phyloP scores from a whole-genome alignment of 1,140 invertebrate species.

The Drosophila sucinea region DNA sequence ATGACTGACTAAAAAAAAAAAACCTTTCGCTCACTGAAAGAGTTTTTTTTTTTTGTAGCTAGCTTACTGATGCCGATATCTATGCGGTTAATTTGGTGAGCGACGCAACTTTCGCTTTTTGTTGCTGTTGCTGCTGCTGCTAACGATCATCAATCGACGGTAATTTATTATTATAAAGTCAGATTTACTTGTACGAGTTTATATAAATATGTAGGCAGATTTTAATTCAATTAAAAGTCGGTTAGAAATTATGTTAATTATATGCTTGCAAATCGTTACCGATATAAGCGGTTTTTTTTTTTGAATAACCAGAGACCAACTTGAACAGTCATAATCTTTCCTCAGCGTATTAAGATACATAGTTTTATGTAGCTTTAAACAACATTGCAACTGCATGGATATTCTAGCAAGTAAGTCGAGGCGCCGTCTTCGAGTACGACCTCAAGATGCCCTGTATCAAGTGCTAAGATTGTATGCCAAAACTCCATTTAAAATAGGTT shows the following conservation, averaged over 20 bases:
- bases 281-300: too few species aligned
- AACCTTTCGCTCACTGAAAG: conserved; percentile 14
- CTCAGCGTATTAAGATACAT: neutral
- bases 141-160: conserved; percentile 79
- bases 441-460: neutral
- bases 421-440: neutral
- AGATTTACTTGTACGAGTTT: conserved; percentile 52
- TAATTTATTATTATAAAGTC: conserved; percentile 78
- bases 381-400: neutral
- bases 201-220: conserved; percentile 29
- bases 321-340: neutral
- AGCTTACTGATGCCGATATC: neutral
- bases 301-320: neutral
- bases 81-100: conserved; percentile 36
- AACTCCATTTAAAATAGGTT: too few species aligned
- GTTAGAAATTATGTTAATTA: conserved; percentile 78
- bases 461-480: too few species aligned
- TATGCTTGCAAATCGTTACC: conserved; percentile 11
- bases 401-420: neutral
- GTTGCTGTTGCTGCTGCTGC: conserved; percentile 29
- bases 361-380: neutral
- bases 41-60: neutral
- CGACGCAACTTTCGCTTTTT: conserved; percentile 32
- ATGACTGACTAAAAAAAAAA: conserved; percentile 30
- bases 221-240: conserved; percentile 80